Conservation (phyloP, 1,140 invertebrate species). For the Trachymyrmex cornetzi region DNA sequence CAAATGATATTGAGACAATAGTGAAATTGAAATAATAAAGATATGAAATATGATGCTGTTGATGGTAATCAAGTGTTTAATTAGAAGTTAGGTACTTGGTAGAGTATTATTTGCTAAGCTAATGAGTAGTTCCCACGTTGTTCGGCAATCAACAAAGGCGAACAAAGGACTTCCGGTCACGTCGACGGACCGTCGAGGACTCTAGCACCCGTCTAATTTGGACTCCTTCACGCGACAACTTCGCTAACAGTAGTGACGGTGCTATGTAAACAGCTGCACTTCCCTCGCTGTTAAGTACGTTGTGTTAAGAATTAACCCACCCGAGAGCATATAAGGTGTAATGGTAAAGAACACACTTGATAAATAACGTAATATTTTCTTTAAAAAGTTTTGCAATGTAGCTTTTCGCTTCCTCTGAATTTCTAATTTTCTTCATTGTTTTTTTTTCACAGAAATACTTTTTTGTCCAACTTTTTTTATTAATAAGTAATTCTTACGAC, state of each 20-base stretch:
- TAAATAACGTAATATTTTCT: background rate
- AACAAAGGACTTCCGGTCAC: slow-evolving; percentile 83
- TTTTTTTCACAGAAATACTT: background rate
- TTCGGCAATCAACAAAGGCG: slow-evolving; percentile 80
- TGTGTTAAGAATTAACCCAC: slow-evolving; percentile 34
- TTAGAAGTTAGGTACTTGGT: slow-evolving; percentile 24
- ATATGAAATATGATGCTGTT: background rate
- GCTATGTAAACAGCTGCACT: slow-evolving; percentile 65
- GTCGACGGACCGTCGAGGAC: slow-evolving; percentile 73
- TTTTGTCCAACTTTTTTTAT: background rate
- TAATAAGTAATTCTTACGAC: background rate
- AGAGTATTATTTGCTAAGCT: slow-evolving; percentile 80
- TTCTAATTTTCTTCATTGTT: background rate
- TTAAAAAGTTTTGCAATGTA: background rate
- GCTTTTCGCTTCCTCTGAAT: background rate
- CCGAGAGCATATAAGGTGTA: background rate
- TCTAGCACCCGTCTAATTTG: slow-evolving; percentile 52
- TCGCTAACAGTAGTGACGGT: slow-evolving; percentile 59
- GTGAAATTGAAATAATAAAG: slow-evolving; percentile 6
- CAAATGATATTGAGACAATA: background rate
- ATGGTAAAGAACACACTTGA: background rate
- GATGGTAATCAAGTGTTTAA: slow-evolving; percentile 11
- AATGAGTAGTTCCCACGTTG: slow-evolving; percentile 82
- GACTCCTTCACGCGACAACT: slow-evolving; percentile 69
- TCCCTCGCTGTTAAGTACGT: slow-evolving; percentile 17